Percentiles rank a stretch among this genome's conserved stretches.
These are phyloP conservation scores for Melolontha melolontha DNA, from an alignment of 2,888 invertebrate genomes.

Conservation along the genomic window DNA sequence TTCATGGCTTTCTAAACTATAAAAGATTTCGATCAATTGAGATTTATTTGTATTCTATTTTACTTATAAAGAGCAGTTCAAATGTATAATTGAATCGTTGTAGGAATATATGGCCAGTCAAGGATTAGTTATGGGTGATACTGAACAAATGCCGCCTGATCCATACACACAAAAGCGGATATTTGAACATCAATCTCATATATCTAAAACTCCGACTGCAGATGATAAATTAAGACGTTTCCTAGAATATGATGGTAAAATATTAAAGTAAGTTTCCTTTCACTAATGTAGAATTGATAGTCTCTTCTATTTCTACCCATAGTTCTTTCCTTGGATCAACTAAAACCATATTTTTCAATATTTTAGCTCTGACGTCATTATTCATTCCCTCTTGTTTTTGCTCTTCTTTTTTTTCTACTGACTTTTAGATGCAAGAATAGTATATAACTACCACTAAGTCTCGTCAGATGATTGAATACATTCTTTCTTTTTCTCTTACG, in stretches of 20 bases:
- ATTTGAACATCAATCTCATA: constrained; percentile 60
- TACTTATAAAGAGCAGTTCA: no score
- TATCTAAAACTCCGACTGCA: constrained; percentile 59
- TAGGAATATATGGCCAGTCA: constrained; percentile 87
- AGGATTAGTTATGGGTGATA: constrained; percentile 79
- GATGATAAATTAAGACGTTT: constrained; percentile 76
- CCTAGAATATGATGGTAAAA: constrained; percentile 82
- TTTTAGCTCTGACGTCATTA: no score
- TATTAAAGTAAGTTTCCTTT: constrained; percentile 71
- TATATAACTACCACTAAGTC: no score
- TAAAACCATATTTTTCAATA: no score
- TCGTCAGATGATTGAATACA: no score
- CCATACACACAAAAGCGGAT: constrained; percentile 71
- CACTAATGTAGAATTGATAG: constrained; percentile 13
- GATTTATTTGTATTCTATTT: no score
- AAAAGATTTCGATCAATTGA: no score
- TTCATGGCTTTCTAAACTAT: no score
- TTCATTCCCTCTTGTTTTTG: no score
- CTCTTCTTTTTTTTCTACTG: no score
- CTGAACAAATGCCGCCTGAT: constrained; percentile 79
- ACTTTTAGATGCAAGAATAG: no score
- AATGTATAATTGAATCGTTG: constrained; percentile 30
- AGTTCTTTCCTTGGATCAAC: not conserved
- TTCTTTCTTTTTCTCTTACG: no score
- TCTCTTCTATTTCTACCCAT: not conserved